Evolutionary conservation across 2,113 vertebrate species (phyloP).

Genomic region (Prinia subflava): DNA sequence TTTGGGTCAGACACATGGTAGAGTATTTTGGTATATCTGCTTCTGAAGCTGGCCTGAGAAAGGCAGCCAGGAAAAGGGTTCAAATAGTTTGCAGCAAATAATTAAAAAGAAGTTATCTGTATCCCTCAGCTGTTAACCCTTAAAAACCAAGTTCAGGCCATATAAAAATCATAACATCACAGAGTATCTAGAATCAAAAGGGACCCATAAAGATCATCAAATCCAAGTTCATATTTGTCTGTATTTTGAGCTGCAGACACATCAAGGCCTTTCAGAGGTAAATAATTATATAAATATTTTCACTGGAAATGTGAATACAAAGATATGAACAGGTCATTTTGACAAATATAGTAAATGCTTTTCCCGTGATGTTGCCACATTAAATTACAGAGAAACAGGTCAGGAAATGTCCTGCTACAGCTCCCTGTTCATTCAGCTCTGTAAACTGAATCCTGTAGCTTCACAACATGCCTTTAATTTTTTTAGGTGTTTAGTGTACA

Average conservation of each 20-base stretch:
- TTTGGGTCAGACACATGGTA: background rate
- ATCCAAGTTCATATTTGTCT: background rate
- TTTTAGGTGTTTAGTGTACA: background rate
- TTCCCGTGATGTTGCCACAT: background rate
- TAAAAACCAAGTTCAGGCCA: background rate
- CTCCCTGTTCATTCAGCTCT: background rate
- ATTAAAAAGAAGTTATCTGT: background rate
- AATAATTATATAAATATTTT: background rate
- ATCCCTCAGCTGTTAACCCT: background rate
- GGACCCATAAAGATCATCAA: background rate
- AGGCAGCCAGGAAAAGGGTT: background rate
- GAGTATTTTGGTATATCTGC: background rate
- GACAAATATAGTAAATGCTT: background rate
- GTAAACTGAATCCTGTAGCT: background rate
- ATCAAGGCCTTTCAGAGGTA: background rate
- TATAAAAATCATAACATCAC: background rate
- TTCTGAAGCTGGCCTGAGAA: background rate
- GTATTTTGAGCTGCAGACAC: background rate
- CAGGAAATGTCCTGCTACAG: background rate
- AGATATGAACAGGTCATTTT: background rate
- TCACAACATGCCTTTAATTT: too few relatives aligned
- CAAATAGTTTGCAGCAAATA: background rate
- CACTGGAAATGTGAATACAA: background rate
- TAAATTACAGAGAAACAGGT: background rate
- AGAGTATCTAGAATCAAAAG: background rate